A percentile compares a stretch with the other conserved stretches of the same genome.
Evolutionary conservation across 2,797 vertebrate genomes (phyloP).

Genomic region (Buceros bicornis): DNA sequence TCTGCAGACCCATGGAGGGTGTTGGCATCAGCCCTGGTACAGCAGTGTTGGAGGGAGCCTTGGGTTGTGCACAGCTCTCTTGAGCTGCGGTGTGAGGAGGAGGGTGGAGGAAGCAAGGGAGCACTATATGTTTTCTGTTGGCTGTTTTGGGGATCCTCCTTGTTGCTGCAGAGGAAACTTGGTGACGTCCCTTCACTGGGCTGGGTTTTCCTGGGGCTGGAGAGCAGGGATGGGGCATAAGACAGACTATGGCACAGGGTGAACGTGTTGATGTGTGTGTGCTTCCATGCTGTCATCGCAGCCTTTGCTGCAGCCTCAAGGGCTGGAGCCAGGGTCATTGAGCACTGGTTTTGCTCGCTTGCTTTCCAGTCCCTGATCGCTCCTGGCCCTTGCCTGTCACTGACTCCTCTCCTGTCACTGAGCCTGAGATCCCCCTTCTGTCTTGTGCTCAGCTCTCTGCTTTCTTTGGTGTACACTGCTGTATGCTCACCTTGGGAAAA

Average conservation of each 20-base stretch:
- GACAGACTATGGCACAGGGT: not conserved
- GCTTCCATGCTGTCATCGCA: not conserved
- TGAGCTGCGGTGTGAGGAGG: not conserved
- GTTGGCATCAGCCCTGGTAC: not conserved
- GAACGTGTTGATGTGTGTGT: fast-evolving
- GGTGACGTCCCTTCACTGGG: not conserved
- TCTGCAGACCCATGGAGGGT: not conserved
- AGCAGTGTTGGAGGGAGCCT: fast-evolving
- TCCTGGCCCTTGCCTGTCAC: not conserved
- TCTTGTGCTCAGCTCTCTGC: not conserved
- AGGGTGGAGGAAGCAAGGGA: not conserved
- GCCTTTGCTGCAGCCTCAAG: not conserved
- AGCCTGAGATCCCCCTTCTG: not conserved
- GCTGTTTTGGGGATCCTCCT: not conserved
- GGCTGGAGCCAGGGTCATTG: not conserved
- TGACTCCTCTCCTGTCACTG: not conserved
- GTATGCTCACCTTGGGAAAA: not conserved
- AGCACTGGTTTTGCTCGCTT: not conserved
- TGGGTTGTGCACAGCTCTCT: not conserved
- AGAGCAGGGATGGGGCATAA: not conserved
- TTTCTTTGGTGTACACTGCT: not conserved
- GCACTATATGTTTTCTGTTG: not conserved
- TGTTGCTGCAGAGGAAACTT: not conserved
- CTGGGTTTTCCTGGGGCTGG: not conserved
- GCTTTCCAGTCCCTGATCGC: not conserved